Evolutionary conservation across 2,113 vertebrate species (phyloP), one percentile per base, ranked within the genome.

Genomic region (Lipophrys pholis): DNA sequence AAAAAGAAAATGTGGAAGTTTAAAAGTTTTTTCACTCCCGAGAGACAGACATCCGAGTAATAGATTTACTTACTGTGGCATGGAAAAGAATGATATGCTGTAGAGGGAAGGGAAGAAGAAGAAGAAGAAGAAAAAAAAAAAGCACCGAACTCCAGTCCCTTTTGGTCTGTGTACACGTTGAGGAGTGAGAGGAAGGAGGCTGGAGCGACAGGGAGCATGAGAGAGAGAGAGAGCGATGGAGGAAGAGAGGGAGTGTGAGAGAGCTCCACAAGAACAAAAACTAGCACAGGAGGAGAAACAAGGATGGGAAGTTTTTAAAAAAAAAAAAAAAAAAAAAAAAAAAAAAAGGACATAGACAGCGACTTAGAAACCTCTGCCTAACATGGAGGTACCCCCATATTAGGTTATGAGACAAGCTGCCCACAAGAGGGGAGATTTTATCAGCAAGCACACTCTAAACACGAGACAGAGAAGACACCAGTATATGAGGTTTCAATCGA

Each of bases 321-420:
- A 55, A 38, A n/a, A n/a, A n/a, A n/a, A n/a, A n/a, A n/a, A n/a
- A n/a, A n/a, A n/a, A n/a, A n/a, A n/a, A n/a, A n/a, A n/a, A n/a
- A n/a, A 17, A 14, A 51, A 8, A 65, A 52, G 50, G 49, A 30
- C 21, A 30, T 4, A 30, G 21, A 30, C 21, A 71, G 30, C 16
- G 54, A 30, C 52, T 71, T 36, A 56, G 71, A 43, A 72, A 80
- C 65, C 56, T 58, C 53, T 77, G 59, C 51, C 63, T 77, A 50
- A 59, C 21, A 59, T 6, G 35, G 69, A 81, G 73, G 81, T 65
- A 85, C 84, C 92, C 90, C 93, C 92, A 92, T 93, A 94, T 94
- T 93, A 91, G 93, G 93, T 69, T 71, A 88, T 80, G 76, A 86
- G 73, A 80, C 79, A 85, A 86, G 60, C 6, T 15, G 67, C 51